Evolutionary conservation across 2,113 vertebrate species (phyloP), one percentile per base, ranked within the genome.

Genomic region (Fukomys damarensis): DNA sequence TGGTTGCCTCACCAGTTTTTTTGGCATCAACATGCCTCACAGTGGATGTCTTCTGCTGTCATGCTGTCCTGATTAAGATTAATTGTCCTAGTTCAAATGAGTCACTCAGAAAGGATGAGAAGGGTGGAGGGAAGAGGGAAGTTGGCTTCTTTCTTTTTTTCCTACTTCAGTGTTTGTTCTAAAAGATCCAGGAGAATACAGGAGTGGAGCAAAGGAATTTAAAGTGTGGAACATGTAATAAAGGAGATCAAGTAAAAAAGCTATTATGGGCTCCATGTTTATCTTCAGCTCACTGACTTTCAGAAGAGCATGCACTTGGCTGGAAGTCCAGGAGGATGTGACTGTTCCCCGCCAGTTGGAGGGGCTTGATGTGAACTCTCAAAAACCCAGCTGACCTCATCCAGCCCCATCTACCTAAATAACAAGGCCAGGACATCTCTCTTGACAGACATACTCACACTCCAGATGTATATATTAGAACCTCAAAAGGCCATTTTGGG

Each of bases 31-130:
- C 97, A 83, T 46, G 79, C 61, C 97, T 98, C 43, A 10, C 70
- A 82, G 90, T 88, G 87, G 86, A 97, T 98, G 92, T 90, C 96
- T 98, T 93, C 94, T 98, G 96, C 94, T 98, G 97, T 97, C 98
- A 98, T 93, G 94, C 81, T 0, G 0, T 86, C 97, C 89, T 98
- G 97, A 96, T 93, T 92, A 97, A 10, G 1, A 97, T 98, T 98
- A 97, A 98, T 98, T 95, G 90, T 97, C 86, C 95, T 94, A 63
- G 4, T 83, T 94, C 58, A 96, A 98, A 58, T 97, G 97, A 98
- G 93, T 98, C 97, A 97, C 86, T 97, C 94, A 93, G 56, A 94
- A 97, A 96, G 52, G 94, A 95, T 82, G 84, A 81, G 82, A 96
- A 96, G 85, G 83, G 72, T 82, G 56, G 92, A 92, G 46, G 52